These are phyloP conservation scores for Drosophila aff. DNA, from an alignment of 1,140 invertebrate species.

Conservation along the genomic window DNA sequence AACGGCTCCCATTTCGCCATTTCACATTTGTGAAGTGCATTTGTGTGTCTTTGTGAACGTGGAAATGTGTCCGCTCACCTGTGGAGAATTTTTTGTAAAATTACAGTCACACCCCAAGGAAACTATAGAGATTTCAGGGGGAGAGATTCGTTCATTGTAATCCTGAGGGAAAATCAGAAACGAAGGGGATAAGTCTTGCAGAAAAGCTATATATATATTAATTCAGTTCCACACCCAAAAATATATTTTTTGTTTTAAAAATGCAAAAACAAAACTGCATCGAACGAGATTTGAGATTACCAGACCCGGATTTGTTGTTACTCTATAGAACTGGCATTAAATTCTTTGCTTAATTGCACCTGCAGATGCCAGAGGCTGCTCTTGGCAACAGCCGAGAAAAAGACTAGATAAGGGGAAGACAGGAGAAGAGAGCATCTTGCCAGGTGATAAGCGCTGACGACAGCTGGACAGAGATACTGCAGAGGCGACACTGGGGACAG, in stretches of 20 bases:
- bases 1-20: conserved; percentile 6
- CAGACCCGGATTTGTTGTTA: conserved; percentile 32
- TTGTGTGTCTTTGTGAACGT: conserved; percentile 36
- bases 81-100: conserved; percentile 12
- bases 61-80: conserved; percentile 3
- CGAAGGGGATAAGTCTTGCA: neutral
- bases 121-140: neutral
- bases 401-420: conserved; percentile 13
- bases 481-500: conserved; percentile 12
- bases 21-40: conserved; percentile 32
- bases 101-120: neutral
- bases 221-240: neutral
- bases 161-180: neutral
- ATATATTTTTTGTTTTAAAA: neutral
- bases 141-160: neutral
- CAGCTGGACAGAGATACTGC: conserved; percentile 25
- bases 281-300: neutral
- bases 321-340: neutral
- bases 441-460: conserved; percentile 48
- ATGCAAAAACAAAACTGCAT: conserved; percentile 45
- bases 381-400: conserved; percentile 38
- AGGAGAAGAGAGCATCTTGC: neutral
- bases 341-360: conserved; percentile 18
- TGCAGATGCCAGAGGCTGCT: conserved; percentile 18
- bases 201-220: no score